These are phyloP conservation scores for Megastigmus dorsalis DNA, from an alignment of 2,888 invertebrate genomes.

Conservation along the genomic window DNA sequence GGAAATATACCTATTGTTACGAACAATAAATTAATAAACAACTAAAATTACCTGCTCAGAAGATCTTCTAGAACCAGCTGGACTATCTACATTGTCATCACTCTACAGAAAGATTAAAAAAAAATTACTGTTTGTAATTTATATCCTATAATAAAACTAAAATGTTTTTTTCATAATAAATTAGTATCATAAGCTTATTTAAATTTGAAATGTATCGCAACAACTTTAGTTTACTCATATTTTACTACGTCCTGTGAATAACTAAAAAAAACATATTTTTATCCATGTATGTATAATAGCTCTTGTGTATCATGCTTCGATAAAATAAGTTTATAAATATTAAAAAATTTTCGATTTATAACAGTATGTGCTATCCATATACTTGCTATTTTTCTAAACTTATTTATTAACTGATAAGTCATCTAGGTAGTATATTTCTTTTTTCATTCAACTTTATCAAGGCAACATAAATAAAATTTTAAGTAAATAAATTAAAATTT, in stretches of 20 bases:
- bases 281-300: neutral
- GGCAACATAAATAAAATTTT: neutral
- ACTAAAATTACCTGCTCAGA: constrained; percentile 69
- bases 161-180: neutral
- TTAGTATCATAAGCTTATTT: neutral
- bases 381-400: neutral
- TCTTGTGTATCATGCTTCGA: constrained; percentile 10
- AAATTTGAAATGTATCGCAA: neutral
- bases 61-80: constrained; percentile 73
- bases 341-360: neutral
- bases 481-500: neutral
- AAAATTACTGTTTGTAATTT: constrained; percentile 28
- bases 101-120: constrained; percentile 73
- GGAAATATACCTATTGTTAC: too few relatives aligned
- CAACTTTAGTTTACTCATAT: neutral
- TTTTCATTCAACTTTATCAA: too few relatives aligned
- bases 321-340: neutral
- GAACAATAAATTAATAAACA: neutral
- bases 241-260: neutral
- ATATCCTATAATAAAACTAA: constrained; percentile 13
- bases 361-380: neutral
- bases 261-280: neutral
- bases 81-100: constrained; percentile 80
- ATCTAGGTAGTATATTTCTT: neutral
- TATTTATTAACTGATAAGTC: too few relatives aligned